Evolutionary conservation across 2,113 vertebrate genomes (phyloP).

Genomic region (Onychorhynchus coronatus): DNA sequence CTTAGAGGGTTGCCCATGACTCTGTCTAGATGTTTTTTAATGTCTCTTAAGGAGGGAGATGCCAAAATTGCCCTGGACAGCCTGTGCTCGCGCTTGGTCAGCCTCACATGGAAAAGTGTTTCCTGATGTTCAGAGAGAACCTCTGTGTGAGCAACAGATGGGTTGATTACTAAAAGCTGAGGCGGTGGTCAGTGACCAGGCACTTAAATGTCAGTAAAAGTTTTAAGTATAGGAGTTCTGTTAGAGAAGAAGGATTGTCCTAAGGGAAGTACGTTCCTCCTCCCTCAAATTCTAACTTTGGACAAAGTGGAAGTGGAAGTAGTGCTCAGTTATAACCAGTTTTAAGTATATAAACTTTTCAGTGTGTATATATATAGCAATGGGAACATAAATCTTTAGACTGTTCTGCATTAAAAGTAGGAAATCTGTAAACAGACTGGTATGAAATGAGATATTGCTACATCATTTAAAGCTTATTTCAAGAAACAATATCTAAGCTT

Average conservation of each 20-base stretch:
- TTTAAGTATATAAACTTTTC: background rate
- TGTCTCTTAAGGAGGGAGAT: background rate
- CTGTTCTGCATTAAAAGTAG: background rate
- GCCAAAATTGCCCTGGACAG: background rate
- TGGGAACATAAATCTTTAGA: background rate
- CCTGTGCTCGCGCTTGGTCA: background rate
- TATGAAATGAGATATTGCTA: background rate
- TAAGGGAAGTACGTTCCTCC: background rate
- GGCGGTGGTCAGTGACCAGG: background rate
- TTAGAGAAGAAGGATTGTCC: background rate
- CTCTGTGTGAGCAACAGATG: background rate
- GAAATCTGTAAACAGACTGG: background rate
- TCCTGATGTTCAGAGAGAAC: background rate
- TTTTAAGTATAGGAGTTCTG: background rate
- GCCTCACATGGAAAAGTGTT: background rate
- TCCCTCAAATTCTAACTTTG: background rate
- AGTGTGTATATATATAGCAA: too few relatives aligned
- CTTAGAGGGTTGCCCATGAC: background rate
- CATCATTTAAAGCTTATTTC: background rate
- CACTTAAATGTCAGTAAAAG: background rate
- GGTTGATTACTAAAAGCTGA: background rate
- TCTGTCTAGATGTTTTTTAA: rapidly evolving
- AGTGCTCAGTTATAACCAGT: background rate
- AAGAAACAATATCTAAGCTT: background rate
- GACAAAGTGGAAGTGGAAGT: background rate